Base-by-base conservation (phyloP, 2,888 invertebrate species). In the Cephus rjabovi region DNA sequence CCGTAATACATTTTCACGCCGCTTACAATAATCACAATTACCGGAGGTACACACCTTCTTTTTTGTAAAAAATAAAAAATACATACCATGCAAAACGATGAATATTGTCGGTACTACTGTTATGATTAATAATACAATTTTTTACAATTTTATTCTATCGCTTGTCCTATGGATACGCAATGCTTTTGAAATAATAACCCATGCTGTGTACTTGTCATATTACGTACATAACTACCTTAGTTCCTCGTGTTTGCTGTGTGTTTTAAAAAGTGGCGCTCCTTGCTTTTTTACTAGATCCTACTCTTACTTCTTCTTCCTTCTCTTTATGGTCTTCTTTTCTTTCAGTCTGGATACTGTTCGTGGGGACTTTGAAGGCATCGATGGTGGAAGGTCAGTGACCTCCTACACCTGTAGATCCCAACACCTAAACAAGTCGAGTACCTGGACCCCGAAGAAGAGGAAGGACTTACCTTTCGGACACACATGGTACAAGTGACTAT, bases 361-460 rank as follows among this genome's bases (percentile, higher is more conserved):
- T 71, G 31, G 31, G 31, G 31, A 56, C 40, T 74, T 77, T 76
- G 34, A 77, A 37, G 77, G 76, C 37, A 75, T 79, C 76, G 75
- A 77, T 79, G 79, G 76, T 69, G 40, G 37, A 76, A 76, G 80
- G 79, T 80, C 80, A 74, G 68, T 80, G 80, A 40, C 80, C 80
- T 76, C 75, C 56, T 73, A 69, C 75, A 73, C 74, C 76, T 77
- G 79, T 74, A 77, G 69, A 76, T 40, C 75, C 74, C 71, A 74
- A 75, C 76, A 77, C 77, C 71, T 68, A 69, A 76, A 23, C 69
- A 34, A 73, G 33, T 68, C 34, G 30, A 70, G 34, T 56, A 68
- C 74, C 35, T 74, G 71, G 40, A 73, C 73, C 73, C 37, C n/a
- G 75, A 31, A 23, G 35, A 23, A 23, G 75, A 23, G 23, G 23